phyloP scores from a whole-genome alignment of 1,140 invertebrate genomes.

The Drosophila tropicalis region DNA sequence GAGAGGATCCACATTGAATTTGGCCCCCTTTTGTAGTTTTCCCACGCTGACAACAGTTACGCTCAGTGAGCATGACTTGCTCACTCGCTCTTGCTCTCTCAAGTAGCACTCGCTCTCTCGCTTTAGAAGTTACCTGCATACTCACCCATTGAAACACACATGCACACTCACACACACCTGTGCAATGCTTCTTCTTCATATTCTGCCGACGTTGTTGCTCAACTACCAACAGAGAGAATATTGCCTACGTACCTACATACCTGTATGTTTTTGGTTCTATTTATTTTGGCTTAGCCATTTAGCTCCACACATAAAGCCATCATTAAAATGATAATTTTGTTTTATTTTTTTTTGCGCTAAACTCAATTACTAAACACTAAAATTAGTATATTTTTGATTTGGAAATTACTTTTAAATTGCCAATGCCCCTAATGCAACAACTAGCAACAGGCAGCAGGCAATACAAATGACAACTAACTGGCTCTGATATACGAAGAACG shows the following conservation, averaged over 20 bases:
- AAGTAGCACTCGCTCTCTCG: not conserved
- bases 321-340: constrained; percentile 29
- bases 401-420: not conserved
- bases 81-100: constrained; percentile 23
- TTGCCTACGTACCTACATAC: constrained; percentile 56
- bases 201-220: constrained; percentile 52
- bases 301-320: constrained; percentile 32
- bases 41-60: constrained; percentile 74
- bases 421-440: constrained; percentile 16
- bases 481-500: constrained; percentile 42
- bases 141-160: constrained; percentile 22
- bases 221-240: constrained; percentile 67
- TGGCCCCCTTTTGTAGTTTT: constrained; percentile 40
- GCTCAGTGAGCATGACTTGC: constrained; percentile 68
- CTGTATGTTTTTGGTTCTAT: constrained; percentile 44
- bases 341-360: not conserved
- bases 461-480: constrained; percentile 56
- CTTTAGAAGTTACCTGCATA: constrained; percentile 64
- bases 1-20: not conserved
- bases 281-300: constrained; percentile 32
- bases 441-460: constrained; percentile 49
- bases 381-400: constrained; percentile 1
- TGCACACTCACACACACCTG: constrained; percentile 50
- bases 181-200: constrained; percentile 43
- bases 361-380: not conserved